A percentile compares a stretch with the other conserved stretches of the same genome.
Evolutionary conservation across 2,888 invertebrate species (phyloP).

Genomic region (Drosophila mettleri): DNA sequence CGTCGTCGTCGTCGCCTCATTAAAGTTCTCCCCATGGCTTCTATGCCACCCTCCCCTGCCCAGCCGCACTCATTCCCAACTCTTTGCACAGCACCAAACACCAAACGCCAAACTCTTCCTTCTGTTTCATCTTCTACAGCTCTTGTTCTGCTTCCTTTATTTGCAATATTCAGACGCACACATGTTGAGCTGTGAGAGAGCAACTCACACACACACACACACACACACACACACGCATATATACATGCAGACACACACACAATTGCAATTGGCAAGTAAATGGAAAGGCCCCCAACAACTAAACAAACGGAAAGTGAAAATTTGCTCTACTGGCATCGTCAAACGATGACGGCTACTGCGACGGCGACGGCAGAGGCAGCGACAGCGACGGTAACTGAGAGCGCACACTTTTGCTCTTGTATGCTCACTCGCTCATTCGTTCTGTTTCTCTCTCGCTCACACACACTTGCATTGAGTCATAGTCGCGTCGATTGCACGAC

Average conservation of each 20-base stretch:
- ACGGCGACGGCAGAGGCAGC: conserved; percentile 5
- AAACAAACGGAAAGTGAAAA: conserved; percentile 85
- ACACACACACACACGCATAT: conserved; percentile 29
- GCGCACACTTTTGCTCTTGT: conserved; percentile 31
- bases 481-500: conserved; percentile 74
- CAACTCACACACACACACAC: conserved; percentile 23
- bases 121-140: conserved; percentile 61
- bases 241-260: conserved; percentile 30
- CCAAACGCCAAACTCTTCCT: conserved; percentile 76
- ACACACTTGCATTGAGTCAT: conserved; percentile 77
- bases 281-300: conserved; percentile 77
- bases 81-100: not conserved
- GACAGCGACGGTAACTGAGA: conserved; percentile 26
- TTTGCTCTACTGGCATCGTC: conserved; percentile 78
- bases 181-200: conserved; percentile 36
- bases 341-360: conserved; percentile 25
- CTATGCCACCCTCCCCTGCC: conserved; percentile 11
- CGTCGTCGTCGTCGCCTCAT: conserved; percentile 61
- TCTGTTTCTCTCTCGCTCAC: conserved; percentile 36
- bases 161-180: conserved; percentile 61
- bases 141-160: conserved; percentile 79
- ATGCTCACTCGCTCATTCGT: conserved; percentile 31
- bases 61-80: conserved; percentile 2
- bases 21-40: conserved; percentile 66
- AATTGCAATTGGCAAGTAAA: conserved; percentile 65